These are phyloP conservation scores for Amyelois transitella DNA, from an alignment of 1,140 invertebrate genomes.

Conservation along the genomic window DNA sequence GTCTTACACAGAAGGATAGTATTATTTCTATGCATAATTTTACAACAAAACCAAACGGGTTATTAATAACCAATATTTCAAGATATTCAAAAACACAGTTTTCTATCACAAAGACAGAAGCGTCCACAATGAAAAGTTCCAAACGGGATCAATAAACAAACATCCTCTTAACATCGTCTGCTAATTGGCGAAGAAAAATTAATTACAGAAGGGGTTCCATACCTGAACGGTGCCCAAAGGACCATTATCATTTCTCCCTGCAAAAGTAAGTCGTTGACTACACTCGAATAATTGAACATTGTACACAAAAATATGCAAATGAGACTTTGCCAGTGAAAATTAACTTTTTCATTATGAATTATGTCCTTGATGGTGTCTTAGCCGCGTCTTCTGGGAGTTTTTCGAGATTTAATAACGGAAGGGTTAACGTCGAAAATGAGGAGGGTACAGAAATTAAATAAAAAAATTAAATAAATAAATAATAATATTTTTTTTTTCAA, in stretches of 20 bases:
- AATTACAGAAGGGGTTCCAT: conserved; percentile 62
- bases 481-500: no score
- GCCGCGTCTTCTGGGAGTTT: conserved; percentile 61
- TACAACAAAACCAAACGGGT: no score
- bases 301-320: conserved; percentile 69
- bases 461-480: no score
- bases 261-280: conserved; percentile 37
- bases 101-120: no score
- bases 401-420: conserved; percentile 58
- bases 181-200: conserved; percentile 72
- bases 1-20: no score
- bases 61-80: no score
- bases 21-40: no score
- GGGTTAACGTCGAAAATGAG: not conserved
- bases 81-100: no score
- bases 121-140: no score
- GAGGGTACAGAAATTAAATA: not conserved
- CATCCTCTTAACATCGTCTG: conserved; percentile 42
- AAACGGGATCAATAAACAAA: conserved; percentile 40
- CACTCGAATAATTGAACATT: conserved; percentile 60
- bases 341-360: conserved; percentile 74
- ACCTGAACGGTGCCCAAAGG: conserved; percentile 49
- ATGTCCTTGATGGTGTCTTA: conserved; percentile 62
- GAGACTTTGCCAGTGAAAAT: conserved; percentile 59
- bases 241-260: conserved; percentile 30